These are phyloP conservation scores for Chelonoidis abingdonii DNA, from an alignment of 2,113 vertebrate species.

Conservation along the genomic window DNA sequence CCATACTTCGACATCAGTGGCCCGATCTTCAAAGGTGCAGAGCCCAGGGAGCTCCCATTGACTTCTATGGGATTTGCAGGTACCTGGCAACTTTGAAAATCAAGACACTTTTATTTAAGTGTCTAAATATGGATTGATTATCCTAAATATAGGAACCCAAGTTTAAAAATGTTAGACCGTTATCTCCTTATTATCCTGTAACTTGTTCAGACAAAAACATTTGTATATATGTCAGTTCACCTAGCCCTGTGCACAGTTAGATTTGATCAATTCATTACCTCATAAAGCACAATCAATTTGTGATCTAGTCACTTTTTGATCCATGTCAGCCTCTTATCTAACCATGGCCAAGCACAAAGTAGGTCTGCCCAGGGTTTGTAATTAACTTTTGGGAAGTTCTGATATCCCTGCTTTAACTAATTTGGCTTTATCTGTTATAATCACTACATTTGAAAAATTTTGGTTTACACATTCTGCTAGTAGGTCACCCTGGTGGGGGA, in stretches of 20 bases:
- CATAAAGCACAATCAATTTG: not conserved
- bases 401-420: no score
- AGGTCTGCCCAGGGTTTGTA: no score
- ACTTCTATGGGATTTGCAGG: not conserved
- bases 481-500: no score
- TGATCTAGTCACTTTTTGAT: not conserved
- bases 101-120: not conserved
- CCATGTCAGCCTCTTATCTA: not conserved
- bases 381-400: no score
- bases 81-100: not conserved
- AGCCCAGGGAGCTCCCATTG: not conserved
- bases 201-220: not conserved
- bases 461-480: no score
- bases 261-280: not conserved
- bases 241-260: not conserved
- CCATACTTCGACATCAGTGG: no score
- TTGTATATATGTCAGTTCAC: not conserved
- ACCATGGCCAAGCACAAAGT: not conserved
- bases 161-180: not conserved
- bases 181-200: not conserved
- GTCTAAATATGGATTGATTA: not conserved
- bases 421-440: no score
- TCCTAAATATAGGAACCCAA: not conserved
- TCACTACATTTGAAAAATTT: no score
- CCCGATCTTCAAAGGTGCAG: not conserved